Evolutionary conservation across 2,888 invertebrate species (phyloP), one percentile per base, ranked within the genome.

Genomic region (Idaea aversata): DNA sequence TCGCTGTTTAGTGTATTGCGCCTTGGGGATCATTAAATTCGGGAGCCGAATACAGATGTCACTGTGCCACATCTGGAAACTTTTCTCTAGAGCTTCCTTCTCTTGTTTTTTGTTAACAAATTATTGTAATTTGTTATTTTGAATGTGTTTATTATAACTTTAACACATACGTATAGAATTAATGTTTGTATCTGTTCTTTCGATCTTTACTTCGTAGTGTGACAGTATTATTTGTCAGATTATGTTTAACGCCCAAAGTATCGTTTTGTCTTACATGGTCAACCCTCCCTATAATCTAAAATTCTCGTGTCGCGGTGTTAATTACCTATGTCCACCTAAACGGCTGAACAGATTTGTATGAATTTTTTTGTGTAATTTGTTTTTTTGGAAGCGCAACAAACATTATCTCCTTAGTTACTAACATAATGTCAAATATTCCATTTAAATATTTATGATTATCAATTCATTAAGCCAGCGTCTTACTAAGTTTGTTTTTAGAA

Each of bases 1-100:
- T 92, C 86, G 89, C 91, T 90, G 89, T 90, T 90, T 91, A 90
- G 89, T 88, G 83, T 85, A 82, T 87, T 79, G 82, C 86, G 87
- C 86, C 91, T 83, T 84, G 88, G 91, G 92, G 86, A 85, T 88
- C 87, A 88, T 91, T 91, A 90, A 86, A 85, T 86, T 87, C 77
- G 78, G 82, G 77, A 78, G 78, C 70, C 72, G 75, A 78, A 80
- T 77, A 86, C 91, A 91, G 87, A 88, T 91, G 91, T 88, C 86
- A 83, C 75, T 72, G 74, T 70, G 70, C 67, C 73, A 77, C 91
- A 91, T 90, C 87, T 92, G 91, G 87, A 81, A 82, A 81, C 78
- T 81, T 83, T 86, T 77, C 78, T 68, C 65, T 59, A 64, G 35
- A 65, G 62, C 63, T 58, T 59, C 34, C 47, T 47, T 47, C 47